Evolutionary conservation across 2,113 vertebrate genomes (phyloP), one percentile per base, ranked within the genome.

Genomic region (Leptodactylus fuscus): DNA sequence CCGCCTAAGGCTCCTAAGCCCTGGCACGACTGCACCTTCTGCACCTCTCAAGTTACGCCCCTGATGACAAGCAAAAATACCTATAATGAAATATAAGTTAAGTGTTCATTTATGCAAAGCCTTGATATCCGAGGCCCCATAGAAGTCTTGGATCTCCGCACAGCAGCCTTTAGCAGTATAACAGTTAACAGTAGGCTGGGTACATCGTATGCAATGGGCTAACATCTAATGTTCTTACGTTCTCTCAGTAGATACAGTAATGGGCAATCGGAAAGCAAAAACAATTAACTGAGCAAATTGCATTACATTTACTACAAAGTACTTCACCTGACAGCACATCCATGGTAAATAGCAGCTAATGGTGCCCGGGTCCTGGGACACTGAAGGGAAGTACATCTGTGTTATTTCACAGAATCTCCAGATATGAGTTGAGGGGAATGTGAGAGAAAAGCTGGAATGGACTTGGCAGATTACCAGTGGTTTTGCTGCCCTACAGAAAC

Each of bases 321-420:
- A 65, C 78, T 76, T 55, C 85, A 90, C 88, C 88, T 91, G 90
- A 90, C 89, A 89, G 6, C 87, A 89, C 86, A 4, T 88, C 74
- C 80, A 76, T 88, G 89, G 81, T 90, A 91, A 85, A 85, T 87
- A 89, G 88, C 88, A 88, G 83, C 77, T 90, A 90, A 88, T 86
- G 67, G 84, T 85, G 89, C 76, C 60, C 55, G 87, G 89, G 67
- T 88, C 89, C 87, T 89, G 89, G 89, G 88, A 92, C 89, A 90
- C 87, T 88, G 86, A 89, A 85, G 90, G 92, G 89, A 90, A 92
- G 89, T 90, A 88, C 88, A 91, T 90, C 90, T 92, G 90, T 90
- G 90, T 67, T 73, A 46, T 86, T 73, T 86, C 76, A 81, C 49
- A 71, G 77, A 80, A 27, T 27, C 77, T 27, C 70, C 80, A 81